Conservation (phyloP, 1,140 invertebrate genomes). For the Scylla paramamosain region DNA sequence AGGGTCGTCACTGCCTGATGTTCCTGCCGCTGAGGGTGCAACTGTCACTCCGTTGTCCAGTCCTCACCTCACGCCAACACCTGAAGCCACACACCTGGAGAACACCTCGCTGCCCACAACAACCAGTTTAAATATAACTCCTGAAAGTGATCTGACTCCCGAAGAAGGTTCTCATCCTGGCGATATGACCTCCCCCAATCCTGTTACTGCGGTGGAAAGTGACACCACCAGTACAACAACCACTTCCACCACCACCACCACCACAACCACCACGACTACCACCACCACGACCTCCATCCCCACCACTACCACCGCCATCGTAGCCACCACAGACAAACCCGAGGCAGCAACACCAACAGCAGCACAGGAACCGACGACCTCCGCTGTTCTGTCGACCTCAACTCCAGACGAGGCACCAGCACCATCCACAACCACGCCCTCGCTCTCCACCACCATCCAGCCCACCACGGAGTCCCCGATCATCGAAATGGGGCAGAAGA, state of each 20-base stretch:
- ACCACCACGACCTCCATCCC: background rate
- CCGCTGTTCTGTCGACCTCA: background rate
- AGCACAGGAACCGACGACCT: background rate
- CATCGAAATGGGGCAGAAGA: slow-evolving; percentile 42
- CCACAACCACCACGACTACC: background rate
- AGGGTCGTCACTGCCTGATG: background rate
- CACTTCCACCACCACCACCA: background rate
- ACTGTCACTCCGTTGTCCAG: background rate
- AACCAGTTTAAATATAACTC: background rate
- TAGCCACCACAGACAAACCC: background rate
- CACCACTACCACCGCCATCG: too few species aligned
- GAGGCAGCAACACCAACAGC: background rate
- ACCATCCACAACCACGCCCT: background rate
- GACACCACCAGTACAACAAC: background rate
- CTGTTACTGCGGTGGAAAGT: background rate
- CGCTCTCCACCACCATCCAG: background rate
- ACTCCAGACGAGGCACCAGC: background rate
- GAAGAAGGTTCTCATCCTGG: background rate
- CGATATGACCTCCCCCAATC: background rate
- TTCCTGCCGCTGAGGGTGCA: background rate
- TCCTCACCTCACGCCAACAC: background rate
- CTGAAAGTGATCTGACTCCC: background rate
- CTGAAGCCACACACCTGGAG: background rate
- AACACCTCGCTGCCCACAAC: background rate
- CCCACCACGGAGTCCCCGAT: slow-evolving; percentile 43